Evolutionary conservation across 1,140 invertebrate species (phyloP).

Genomic region (Dufourea novaeangliae): DNA sequence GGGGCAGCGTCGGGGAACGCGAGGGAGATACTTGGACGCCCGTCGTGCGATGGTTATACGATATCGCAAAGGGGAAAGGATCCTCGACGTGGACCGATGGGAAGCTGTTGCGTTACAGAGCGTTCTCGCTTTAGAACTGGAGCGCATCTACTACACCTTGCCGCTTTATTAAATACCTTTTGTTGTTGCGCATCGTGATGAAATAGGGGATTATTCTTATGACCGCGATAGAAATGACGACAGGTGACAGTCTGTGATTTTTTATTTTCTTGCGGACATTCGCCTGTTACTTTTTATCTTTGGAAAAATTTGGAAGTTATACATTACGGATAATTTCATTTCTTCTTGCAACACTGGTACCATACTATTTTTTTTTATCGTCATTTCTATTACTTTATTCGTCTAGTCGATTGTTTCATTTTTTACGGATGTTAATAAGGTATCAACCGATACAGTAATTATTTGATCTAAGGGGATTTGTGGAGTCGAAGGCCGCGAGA

Average conservation of each 20-base stretch:
- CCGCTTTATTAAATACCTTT: constrained; percentile 11
- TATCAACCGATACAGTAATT: too few species aligned
- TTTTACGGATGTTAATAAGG: neutral
- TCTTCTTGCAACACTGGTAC: too few species aligned
- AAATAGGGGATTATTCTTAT: constrained; percentile 28
- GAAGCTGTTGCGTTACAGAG: constrained; percentile 40
- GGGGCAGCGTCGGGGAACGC: constrained; percentile 13
- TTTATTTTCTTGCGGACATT: neutral
- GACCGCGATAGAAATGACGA: constrained; percentile 2
- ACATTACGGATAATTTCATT: too few species aligned
- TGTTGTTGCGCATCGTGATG: neutral
- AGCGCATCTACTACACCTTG: constrained; percentile 12
- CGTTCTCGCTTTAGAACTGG: constrained; percentile 37
- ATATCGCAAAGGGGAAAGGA: constrained; percentile 44
- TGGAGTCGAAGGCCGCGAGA: neutral
- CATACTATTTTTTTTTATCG: too few species aligned
- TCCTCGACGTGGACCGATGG: constrained; percentile 32
- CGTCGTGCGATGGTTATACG: constrained; percentile 36
- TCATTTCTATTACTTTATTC: too few species aligned
- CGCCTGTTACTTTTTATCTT: too few species aligned
- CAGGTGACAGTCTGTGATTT: neutral
- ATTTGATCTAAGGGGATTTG: neutral
- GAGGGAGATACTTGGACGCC: constrained; percentile 25
- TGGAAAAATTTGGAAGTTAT: too few species aligned
- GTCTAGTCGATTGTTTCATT: neutral